phyloP scores from a whole-genome alignment of 2,888 invertebrate genomes.

The Aethes cnicana region DNA sequence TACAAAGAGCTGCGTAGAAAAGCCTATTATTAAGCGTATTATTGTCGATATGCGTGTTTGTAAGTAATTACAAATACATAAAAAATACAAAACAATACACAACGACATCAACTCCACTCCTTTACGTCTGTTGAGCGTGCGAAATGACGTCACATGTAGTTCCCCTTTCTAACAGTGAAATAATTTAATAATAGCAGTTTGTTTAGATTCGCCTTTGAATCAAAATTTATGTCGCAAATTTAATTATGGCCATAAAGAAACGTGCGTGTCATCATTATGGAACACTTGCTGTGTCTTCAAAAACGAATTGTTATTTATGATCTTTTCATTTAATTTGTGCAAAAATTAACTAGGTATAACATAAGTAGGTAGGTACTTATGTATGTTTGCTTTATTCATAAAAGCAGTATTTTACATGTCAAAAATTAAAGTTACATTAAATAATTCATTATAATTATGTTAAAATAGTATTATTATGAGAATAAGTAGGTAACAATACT shows the following conservation, averaged over 20 bases:
- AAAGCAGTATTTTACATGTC: too few species aligned
- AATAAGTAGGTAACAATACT: too few species aligned
- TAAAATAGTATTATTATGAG: too few species aligned
- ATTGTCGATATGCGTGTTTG: too few species aligned
- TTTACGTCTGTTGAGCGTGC: not conserved
- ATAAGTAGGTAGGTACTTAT: too few species aligned
- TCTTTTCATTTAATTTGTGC: not conserved
- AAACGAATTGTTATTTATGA: not conserved
- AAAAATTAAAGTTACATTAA: too few species aligned
- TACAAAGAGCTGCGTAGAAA: too few species aligned
- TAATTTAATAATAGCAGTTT: constrained; percentile 33
- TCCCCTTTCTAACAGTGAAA: constrained; percentile 12
- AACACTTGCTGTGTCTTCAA: constrained; percentile 16
- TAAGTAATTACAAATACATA: too few species aligned
- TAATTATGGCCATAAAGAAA: constrained; percentile 45
- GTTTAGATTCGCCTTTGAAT: constrained; percentile 36
- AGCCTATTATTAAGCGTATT: too few species aligned
- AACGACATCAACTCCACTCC: not conserved
- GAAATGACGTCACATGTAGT: not conserved
- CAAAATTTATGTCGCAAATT: constrained; percentile 48
- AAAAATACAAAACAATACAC: not conserved
- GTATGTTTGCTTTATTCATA: too few species aligned
- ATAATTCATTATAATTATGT: too few species aligned
- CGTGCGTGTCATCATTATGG: constrained; percentile 22
- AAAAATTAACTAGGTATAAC: not conserved